Evolutionary conservation across 2,113 vertebrate species (phyloP), one percentile per base, ranked within the genome.

Genomic region (Gadus chalcogrammus): DNA sequence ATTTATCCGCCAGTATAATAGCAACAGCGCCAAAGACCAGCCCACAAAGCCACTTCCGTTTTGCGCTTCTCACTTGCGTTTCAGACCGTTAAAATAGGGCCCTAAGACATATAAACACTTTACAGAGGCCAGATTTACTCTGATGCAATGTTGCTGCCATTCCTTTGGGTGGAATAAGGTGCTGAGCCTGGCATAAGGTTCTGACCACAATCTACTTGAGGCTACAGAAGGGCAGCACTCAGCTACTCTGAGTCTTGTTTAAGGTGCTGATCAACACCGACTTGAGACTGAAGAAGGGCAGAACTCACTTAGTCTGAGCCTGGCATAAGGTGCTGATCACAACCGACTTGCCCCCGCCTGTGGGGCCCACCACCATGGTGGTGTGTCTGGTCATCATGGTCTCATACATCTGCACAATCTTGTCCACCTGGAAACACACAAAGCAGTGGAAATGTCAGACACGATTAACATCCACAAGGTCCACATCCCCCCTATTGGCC

Each of bases 361-460:
- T 99, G 52, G 97, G 97, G 55, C 97, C 97, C 70, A 99, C 97
- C 67, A 98, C 84, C 97, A 99, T 98, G 0, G 96, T 98, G 0
- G 97, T 96, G 85, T 99, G 97, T 67, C 95, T 94, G 60, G 95
- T 99, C 84, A 98, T 87, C 97, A 98, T 99, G 3, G 97, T 99
- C 89, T 99, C 97, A 59, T 95, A 98, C 94, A 98, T 91, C 81
- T 99, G 97, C 58, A 99, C 94, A 71, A 99, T 95, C 91, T 99
- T 99, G 84, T 99, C 96, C 84, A 97, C 95, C 97, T 99, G 78
- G 61, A 73, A 75, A 3, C 71, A 81, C 15, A 75, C 15, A 77
- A 2, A 69, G 58, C 1, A 72, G 28, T 3, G 61, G 38, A 20
- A 60, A 42, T 53, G 63, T 1, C 24, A 0, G 8, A 1, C 22